Evolutionary conservation across 35 echinoderm and acorn worm genomes (phyloP).

Genomic region (Apostichopus japonicus): DNA sequence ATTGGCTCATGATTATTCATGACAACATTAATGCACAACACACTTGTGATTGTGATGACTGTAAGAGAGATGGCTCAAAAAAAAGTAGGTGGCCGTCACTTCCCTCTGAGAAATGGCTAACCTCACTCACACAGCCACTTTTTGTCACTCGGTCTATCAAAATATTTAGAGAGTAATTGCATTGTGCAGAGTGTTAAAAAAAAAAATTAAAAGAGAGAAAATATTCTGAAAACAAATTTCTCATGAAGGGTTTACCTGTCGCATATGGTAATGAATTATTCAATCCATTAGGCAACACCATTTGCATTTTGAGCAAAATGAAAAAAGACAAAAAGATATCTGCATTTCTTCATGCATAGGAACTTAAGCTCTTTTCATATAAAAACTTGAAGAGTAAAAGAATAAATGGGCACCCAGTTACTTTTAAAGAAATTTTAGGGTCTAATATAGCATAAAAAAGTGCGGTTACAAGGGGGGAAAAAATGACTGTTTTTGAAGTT

Average conservation of each 20-base stretch:
- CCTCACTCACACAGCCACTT: neutral
- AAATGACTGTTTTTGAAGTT: neutral
- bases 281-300: conserved; percentile 34
- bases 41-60: too few species aligned
- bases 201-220: neutral
- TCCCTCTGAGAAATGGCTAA: neutral
- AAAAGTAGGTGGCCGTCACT: neutral
- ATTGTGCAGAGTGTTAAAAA: neutral
- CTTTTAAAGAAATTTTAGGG: neutral
- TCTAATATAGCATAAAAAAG: neutral
- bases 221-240: neutral
- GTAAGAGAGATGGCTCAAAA: too few species aligned
- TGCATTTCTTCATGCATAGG: conserved; percentile 35
- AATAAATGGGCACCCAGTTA: neutral
- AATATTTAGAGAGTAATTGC: neutral
- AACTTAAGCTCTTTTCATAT: conserved; percentile 6
- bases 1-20: neutral
- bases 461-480: neutral
- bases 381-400: neutral
- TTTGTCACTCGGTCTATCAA: neutral
- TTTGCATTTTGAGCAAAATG: neutral
- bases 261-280: conserved; percentile 24
- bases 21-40: neutral
- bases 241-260: neutral
- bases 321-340: neutral